These are phyloP conservation scores for Micoletzkya japonica DNA, from an alignment of 2,888 invertebrate species.

Conservation along the genomic window DNA sequence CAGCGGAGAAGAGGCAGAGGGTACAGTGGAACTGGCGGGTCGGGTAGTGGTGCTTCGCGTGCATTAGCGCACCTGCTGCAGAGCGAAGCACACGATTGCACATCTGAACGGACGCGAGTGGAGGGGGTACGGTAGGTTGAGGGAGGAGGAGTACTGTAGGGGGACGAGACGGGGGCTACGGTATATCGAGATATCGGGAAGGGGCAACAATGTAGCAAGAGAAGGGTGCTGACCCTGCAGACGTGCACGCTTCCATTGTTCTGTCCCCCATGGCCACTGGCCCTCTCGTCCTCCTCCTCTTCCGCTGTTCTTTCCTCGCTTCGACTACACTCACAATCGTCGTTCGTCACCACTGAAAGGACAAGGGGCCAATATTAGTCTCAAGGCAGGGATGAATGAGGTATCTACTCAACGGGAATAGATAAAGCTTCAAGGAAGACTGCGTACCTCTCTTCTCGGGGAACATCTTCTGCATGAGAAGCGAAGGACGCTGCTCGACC, in stretches of 20 bases:
- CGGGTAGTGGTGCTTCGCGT: conserved; percentile 27
- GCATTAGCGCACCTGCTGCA: not conserved
- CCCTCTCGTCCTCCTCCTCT: conserved; percentile 12
- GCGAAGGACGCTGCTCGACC: conserved; percentile 9
- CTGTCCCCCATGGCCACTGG: not conserved
- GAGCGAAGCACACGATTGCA: conserved; percentile 13
- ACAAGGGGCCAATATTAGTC: not conserved
- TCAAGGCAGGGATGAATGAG: not conserved
- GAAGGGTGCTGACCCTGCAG: too few species aligned
- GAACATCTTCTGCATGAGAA: conserved; percentile 22
- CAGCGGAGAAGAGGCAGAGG: conserved; percentile 23
- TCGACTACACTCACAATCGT: conserved; percentile 3
- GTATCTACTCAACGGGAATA: not conserved
- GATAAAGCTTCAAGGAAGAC: not conserved
- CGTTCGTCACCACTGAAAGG: conserved; percentile 24
- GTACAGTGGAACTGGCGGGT: conserved; percentile 28
- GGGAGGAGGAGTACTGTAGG: too few species aligned
- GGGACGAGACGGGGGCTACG: too few species aligned
- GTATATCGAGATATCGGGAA: too few species aligned
- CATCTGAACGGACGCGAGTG: too few species aligned
- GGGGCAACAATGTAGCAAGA: too few species aligned
- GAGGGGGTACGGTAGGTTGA: too few species aligned
- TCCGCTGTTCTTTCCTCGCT: not conserved
- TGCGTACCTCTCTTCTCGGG: conserved; percentile 24
- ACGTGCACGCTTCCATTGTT: not conserved